phyloP scores from a whole-genome alignment of 1,140 invertebrate species.

The Helicoverpa zea region DNA sequence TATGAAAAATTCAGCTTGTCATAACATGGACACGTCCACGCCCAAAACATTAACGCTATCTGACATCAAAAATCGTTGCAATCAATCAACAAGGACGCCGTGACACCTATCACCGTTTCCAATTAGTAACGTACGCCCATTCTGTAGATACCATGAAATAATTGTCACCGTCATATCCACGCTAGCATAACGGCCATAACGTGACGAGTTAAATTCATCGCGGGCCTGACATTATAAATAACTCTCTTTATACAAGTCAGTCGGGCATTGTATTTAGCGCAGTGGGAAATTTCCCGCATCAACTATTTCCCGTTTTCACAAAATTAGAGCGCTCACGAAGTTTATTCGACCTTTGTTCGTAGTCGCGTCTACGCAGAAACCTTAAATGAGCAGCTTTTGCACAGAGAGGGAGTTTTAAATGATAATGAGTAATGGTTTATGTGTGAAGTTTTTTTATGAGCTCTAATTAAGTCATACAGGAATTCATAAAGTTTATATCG shows the following conservation, averaged over 20 bases:
- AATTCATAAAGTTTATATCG: too few relatives aligned
- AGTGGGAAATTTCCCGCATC: conserved; percentile 46
- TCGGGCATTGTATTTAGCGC: conserved; percentile 44
- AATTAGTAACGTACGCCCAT: conserved; percentile 15
- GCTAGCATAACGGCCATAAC: conserved; percentile 13
- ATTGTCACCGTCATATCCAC: conserved; percentile 23
- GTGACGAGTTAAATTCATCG: conserved; percentile 38
- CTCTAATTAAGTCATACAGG: too few relatives aligned
- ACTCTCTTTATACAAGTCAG: conserved; percentile 33
- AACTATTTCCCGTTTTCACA: conserved; percentile 37
- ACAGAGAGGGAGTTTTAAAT: neutral
- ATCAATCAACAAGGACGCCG: conserved; percentile 24
- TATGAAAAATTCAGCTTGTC: conserved; percentile 1
- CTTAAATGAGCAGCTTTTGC: conserved; percentile 15
- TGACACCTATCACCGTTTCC: conserved; percentile 31
- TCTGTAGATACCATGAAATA: conserved; percentile 13
- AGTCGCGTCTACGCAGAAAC: conserved; percentile 19
- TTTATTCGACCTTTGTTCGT: conserved; percentile 43
- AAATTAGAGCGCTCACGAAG: conserved; percentile 33
- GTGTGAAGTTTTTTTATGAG: neutral
- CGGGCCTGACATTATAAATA: conserved; percentile 31
- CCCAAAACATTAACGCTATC: conserved; percentile 37
- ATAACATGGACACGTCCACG: conserved; percentile 12
- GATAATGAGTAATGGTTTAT: neutral
- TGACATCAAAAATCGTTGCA: conserved; percentile 38